Evolutionary conservation across 2,888 invertebrate genomes (phyloP).

Genomic region (Rhodophaea formosa): DNA sequence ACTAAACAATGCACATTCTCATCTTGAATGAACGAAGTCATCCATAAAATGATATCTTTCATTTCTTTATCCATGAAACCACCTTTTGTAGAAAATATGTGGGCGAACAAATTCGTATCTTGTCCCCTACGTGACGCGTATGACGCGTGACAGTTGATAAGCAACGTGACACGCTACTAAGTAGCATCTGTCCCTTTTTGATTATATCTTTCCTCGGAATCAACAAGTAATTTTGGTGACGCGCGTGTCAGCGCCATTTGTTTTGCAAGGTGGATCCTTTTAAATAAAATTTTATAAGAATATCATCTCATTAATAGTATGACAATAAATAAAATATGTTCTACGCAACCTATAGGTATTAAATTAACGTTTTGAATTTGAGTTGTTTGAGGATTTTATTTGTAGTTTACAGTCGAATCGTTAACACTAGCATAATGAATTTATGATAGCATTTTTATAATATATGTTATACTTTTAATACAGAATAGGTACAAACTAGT

Average conservation of each 20-base stretch:
- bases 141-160: conserved; percentile 15
- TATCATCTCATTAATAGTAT: too few relatives aligned
- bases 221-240: conserved; percentile 11
- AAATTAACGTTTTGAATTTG: too few relatives aligned
- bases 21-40: too few relatives aligned
- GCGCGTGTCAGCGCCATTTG: not conserved
- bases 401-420: too few relatives aligned
- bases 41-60: not conserved
- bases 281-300: not conserved
- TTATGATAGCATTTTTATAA: too few relatives aligned
- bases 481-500: too few relatives aligned
- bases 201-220: conserved; percentile 11
- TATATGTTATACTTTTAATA: too few relatives aligned
- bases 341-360: too few relatives aligned
- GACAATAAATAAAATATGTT: too few relatives aligned
- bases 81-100: conserved; percentile 2
- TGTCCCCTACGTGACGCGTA: not conserved
- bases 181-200: conserved; percentile 13
- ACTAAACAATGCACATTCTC: too few relatives aligned
- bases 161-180: conserved; percentile 6
- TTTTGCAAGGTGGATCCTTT: not conserved
- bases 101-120: not conserved
- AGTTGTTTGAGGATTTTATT: too few relatives aligned
- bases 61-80: not conserved
- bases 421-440: too few relatives aligned